These are phyloP conservation scores for Marmota flaviventris DNA, from an alignment of 2,113 vertebrate genomes.

Conservation along the genomic window DNA sequence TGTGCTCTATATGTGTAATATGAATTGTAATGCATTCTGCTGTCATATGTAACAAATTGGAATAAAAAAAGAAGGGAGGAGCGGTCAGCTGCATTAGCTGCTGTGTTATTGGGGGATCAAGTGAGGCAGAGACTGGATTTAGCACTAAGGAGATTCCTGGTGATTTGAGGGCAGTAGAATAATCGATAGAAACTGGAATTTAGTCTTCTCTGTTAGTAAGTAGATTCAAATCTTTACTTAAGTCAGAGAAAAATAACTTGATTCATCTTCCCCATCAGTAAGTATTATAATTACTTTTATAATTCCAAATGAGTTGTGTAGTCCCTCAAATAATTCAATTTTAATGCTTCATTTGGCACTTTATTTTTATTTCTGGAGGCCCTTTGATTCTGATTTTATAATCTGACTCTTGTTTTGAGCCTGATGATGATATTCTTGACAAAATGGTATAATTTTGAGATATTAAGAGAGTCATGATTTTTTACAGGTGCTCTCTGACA, in stretches of 20 bases:
- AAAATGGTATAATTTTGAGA: constrained; percentile 63
- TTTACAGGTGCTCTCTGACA: constrained; percentile 89
- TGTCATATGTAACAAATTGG: no score
- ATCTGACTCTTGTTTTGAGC: constrained; percentile 1
- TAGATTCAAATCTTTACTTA: not conserved
- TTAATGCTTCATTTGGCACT: not conserved
- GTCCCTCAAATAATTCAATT: not conserved
- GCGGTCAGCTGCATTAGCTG: not conserved
- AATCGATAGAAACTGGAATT: not conserved
- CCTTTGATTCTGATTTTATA: constrained; percentile 20
- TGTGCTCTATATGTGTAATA: no score
- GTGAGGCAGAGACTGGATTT: no score
- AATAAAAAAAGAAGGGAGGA: no score
- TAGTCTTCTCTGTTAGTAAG: not conserved
- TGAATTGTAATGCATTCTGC: no score
- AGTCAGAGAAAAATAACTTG: not conserved
- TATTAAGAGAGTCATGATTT: constrained; percentile 71
- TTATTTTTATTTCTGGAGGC: not conserved
- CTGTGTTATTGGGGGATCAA: not conserved
- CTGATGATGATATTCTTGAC: constrained; percentile 35
- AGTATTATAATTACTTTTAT: not conserved
- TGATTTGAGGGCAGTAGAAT: not conserved
- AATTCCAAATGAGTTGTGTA: not conserved
- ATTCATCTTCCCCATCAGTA: not conserved
- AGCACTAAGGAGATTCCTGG: not conserved